Conservation (phyloP, 2,888 invertebrate genomes). For the Polyommatus icarus region DNA sequence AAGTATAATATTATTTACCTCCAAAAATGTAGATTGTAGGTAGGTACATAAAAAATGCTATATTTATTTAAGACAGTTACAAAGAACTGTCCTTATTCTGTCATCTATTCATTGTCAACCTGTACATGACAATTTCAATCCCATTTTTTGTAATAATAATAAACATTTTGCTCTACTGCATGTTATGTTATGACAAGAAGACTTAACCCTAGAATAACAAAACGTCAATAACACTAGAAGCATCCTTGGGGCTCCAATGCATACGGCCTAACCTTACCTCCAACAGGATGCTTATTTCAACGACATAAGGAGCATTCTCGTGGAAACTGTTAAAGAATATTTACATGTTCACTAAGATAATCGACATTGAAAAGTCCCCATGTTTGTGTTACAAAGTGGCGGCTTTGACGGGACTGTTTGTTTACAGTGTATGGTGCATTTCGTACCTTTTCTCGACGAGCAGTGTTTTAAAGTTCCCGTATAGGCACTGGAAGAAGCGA, state of each 20-base stretch:
- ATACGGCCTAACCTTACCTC: not conserved
- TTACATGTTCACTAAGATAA: slow-evolving; percentile 39
- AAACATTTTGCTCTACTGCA: not conserved
- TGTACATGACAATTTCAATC: too few relatives aligned
- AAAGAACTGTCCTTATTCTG: too few relatives aligned
- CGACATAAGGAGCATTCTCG: not conserved
- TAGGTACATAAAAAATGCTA: too few relatives aligned
- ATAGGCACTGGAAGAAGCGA: not conserved
- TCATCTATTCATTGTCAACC: too few relatives aligned
- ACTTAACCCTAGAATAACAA: not conserved
- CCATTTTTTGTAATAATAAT: too few relatives aligned
- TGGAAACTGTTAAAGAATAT: not conserved
- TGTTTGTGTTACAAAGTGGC: slow-evolving; percentile 59
- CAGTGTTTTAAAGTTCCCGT: not conserved
- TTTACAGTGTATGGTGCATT: not conserved
- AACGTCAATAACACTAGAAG: not conserved
- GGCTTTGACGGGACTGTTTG: slow-evolving; percentile 46
- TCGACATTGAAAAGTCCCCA: slow-evolving; percentile 38
- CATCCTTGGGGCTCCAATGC: not conserved
- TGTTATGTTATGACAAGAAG: not conserved
- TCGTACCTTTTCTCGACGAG: not conserved
- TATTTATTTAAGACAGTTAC: too few relatives aligned
- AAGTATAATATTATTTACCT: too few relatives aligned
- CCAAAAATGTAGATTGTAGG: too few relatives aligned
- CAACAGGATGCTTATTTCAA: not conserved